phyloP scores from a whole-genome alignment of 35 echinoderm and acorn worm genomes.

The Apostichopus californicus region DNA sequence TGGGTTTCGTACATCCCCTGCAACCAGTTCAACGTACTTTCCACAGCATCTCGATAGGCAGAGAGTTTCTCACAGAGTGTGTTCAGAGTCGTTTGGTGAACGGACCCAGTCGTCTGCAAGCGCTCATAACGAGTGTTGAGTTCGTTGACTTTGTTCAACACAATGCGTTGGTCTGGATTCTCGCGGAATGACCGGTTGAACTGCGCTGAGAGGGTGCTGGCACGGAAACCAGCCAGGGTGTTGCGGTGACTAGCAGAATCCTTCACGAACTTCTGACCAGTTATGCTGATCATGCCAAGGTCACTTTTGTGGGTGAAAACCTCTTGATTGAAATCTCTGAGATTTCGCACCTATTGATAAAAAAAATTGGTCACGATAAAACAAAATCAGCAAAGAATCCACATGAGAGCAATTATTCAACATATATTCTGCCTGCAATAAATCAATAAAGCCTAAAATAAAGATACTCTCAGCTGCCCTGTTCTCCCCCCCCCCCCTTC shows the following conservation, averaged over 20 bases:
- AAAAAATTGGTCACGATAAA: too few species aligned
- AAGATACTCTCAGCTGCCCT: too few species aligned
- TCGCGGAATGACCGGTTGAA: conserved; percentile 81
- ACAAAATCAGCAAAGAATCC: too few species aligned
- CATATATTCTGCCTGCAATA: too few species aligned
- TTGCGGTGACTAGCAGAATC: conserved; percentile 63
- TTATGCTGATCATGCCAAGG: conserved; percentile 75
- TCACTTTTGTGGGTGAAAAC: conserved; percentile 79
- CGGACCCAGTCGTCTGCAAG: conserved; percentile 69
- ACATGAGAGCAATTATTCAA: too few species aligned
- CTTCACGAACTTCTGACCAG: conserved; percentile 92
- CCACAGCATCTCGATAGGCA: conserved; percentile 73
- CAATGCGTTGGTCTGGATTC: conserved; percentile 68
- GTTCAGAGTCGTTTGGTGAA: conserved; percentile 70
- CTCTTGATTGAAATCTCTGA: conserved; percentile 87
- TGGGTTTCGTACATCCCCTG: conserved; percentile 74
- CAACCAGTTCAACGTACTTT: conserved; percentile 63
- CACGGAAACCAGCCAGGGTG: conserved; percentile 66
- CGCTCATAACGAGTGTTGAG: conserved; percentile 75
- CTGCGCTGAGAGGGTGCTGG: conserved; percentile 65
- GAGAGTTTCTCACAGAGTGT: conserved; percentile 75
- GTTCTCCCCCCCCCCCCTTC: too few species aligned
- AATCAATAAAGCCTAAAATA: too few species aligned
- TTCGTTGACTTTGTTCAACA: conserved; percentile 72
- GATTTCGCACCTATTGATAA: conserved; percentile 56